Conservation (phyloP, 2,113 vertebrate species). For the Sarotherodon lohbergeri region DNA sequence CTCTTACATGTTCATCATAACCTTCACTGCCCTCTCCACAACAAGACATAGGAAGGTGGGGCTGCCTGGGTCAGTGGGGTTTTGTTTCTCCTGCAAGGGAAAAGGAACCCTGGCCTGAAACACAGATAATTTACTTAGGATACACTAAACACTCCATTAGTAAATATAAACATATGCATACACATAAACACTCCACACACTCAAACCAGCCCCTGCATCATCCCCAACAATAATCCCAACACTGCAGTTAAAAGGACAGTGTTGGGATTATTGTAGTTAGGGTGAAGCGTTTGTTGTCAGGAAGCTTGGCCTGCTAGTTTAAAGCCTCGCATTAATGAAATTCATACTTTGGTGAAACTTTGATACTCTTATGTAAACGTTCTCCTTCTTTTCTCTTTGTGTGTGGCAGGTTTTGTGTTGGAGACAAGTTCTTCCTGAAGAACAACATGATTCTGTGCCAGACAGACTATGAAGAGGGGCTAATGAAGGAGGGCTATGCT, state of each 20-base stretch:
- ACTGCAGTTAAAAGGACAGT: constrained; percentile 10
- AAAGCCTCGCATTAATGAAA: neutral
- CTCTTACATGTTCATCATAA: constrained; percentile 44
- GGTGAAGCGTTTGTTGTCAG: neutral
- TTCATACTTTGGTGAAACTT: neutral
- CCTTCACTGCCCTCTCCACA: constrained; percentile 27
- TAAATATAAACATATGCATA: accelerated
- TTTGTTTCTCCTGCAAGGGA: neutral
- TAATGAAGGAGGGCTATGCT: constrained; percentile 97
- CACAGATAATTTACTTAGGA: neutral
- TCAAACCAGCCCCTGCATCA: neutral
- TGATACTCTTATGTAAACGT: neutral
- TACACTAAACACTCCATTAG: neutral
- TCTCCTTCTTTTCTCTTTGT: constrained; percentile 10
- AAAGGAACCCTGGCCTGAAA: neutral
- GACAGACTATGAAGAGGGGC: constrained; percentile 98
- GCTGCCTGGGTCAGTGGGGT: neutral
- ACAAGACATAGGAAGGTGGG: neutral
- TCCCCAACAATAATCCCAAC: neutral
- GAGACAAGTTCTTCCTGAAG: constrained; percentile 99
- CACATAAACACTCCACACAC: neutral
- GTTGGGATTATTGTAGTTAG: accelerated
- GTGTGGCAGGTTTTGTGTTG: constrained; percentile 91
- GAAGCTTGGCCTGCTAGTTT: constrained; percentile 5
- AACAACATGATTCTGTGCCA: constrained; percentile 99